Evolutionary conservation across 1,140 invertebrate species (phyloP).

Genomic region (Nephotettix cincticeps): DNA sequence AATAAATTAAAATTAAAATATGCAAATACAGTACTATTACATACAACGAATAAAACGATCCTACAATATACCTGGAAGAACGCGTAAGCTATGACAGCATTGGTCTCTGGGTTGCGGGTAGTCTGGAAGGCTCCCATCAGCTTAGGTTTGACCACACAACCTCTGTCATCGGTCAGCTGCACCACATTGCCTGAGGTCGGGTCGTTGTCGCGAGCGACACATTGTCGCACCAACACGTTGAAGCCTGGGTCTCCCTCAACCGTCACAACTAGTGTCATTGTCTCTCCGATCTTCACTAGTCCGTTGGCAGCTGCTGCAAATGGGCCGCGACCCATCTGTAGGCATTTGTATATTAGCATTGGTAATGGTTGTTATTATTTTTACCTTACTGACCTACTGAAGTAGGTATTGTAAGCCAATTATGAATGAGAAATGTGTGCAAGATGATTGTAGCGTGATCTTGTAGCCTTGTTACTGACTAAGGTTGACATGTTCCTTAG

Average conservation of each 20-base stretch:
- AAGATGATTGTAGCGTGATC: too few relatives aligned
- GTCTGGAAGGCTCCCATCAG: conserved; percentile 80
- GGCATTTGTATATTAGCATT: too few relatives aligned
- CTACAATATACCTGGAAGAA: conserved; percentile 71
- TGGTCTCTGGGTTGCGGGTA: conserved; percentile 69
- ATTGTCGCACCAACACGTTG: conserved; percentile 76
- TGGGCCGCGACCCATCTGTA: conserved; percentile 69
- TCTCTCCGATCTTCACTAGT: conserved; percentile 79
- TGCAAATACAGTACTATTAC: too few relatives aligned
- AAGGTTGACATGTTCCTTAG: too few relatives aligned
- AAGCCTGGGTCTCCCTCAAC: conserved; percentile 78
- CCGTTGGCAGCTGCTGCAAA: conserved; percentile 73
- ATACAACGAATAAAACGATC: too few relatives aligned
- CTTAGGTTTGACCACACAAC: conserved; percentile 80
- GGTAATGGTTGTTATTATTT: too few relatives aligned
- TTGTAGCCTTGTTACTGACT: too few relatives aligned
- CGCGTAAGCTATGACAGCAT: conserved; percentile 74
- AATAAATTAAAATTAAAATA: too few relatives aligned
- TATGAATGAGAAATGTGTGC: too few relatives aligned
- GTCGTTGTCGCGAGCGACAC: conserved; percentile 64
- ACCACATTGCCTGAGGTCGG: conserved; percentile 53
- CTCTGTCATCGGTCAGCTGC: conserved; percentile 70
- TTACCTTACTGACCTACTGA: too few relatives aligned
- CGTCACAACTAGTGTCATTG: conserved; percentile 77
- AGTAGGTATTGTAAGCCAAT: too few relatives aligned